Conservation (phyloP, 1,140 invertebrate genomes). For the Ruditapes philippinarum region DNA sequence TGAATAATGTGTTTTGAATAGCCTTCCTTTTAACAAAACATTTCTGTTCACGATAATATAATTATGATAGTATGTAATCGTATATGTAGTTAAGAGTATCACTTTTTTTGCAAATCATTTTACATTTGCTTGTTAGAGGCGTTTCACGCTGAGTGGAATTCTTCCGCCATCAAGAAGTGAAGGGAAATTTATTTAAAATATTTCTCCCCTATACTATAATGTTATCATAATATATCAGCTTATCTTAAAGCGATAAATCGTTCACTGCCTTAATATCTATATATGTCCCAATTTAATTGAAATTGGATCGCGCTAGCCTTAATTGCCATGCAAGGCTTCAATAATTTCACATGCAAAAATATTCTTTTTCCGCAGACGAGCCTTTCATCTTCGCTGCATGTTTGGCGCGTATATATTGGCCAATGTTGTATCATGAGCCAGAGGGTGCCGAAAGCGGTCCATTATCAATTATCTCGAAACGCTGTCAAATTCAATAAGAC, state of each 20-base stretch:
- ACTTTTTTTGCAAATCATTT: constrained; percentile 17
- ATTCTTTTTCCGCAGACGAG: constrained; percentile 37
- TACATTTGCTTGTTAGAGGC: constrained; percentile 18
- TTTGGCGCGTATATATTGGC: constrained; percentile 41
- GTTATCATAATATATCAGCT: background rate
- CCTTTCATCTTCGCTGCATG: constrained; percentile 47
- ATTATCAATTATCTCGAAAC: constrained; percentile 56
- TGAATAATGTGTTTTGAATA: constrained; percentile 67
- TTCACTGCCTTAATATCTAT: background rate
- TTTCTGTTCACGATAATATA: constrained; percentile 48
- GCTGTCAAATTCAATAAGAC: constrained; percentile 55
- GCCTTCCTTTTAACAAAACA: constrained; percentile 58
- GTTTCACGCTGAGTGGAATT: background rate
- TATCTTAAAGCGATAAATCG: constrained; percentile 1
- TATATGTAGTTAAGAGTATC: constrained; percentile 10
- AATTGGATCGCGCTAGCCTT: constrained; percentile 1
- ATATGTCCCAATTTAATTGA: constrained; percentile 23
- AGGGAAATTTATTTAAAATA: background rate
- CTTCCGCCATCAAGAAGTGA: background rate
- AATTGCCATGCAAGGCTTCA: constrained; percentile 34
- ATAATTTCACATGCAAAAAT: constrained; percentile 34
- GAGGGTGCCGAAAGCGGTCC: background rate
- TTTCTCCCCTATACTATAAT: background rate
- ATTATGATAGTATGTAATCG: constrained; percentile 41
- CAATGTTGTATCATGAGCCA: constrained; percentile 11